Evolutionary conservation across 2,797 vertebrate species (phyloP).

Genomic region (Apogon talboti): DNA sequence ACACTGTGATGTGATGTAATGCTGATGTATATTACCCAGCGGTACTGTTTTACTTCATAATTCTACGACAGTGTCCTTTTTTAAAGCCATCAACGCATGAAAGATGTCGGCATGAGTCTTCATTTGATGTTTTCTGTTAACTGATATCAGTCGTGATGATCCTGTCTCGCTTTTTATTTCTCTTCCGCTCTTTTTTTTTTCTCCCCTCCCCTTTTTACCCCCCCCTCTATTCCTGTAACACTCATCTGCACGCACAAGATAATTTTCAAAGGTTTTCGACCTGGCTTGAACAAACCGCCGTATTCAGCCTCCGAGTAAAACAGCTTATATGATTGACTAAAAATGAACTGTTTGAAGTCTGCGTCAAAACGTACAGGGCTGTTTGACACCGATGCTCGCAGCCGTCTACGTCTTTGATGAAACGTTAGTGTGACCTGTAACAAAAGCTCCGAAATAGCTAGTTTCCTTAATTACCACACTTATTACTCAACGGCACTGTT

Average conservation of each 20-base stretch:
- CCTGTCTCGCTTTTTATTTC: conserved; percentile 19
- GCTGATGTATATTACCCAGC: too few relatives aligned
- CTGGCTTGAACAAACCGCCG: conserved; percentile 46
- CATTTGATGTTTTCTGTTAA: conserved; percentile 25
- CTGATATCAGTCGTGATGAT: conserved; percentile 26
- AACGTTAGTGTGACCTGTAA: conserved; percentile 53
- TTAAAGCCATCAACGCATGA: too few relatives aligned
- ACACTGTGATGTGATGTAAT: too few relatives aligned
- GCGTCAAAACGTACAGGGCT: conserved; percentile 39
- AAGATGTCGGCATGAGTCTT: background rate
- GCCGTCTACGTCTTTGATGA: conserved; percentile 48
- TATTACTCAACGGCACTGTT: conserved; percentile 35
- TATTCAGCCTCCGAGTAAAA: conserved; percentile 50
- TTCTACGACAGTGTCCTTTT: too few relatives aligned
- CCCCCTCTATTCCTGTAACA: conserved; percentile 34
- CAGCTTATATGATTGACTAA: conserved; percentile 48
- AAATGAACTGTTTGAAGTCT: conserved; percentile 62
- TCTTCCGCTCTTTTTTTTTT: background rate
- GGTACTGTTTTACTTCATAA: too few relatives aligned
- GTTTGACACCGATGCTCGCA: conserved; percentile 41
- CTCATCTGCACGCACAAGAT: conserved; percentile 51
- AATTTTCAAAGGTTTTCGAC: conserved; percentile 58
- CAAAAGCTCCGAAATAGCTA: conserved; percentile 51
- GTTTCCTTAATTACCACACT: conserved; percentile 51
- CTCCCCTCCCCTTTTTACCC: too few relatives aligned